Conservation (phyloP, 1,140 invertebrate genomes). For the Magallana angulata region DNA sequence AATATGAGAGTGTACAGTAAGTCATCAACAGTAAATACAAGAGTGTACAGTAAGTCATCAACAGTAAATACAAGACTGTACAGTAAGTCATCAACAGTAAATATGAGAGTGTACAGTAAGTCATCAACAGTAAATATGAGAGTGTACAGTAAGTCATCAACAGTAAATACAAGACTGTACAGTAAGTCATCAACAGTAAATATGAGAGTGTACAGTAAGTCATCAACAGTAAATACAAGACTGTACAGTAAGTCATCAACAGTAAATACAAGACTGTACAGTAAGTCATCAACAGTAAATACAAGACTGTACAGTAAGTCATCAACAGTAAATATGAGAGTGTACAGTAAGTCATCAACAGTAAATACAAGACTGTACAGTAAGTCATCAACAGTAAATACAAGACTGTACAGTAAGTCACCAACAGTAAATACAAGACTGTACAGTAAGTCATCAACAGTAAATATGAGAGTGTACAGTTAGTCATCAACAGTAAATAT, state of each 20-base stretch:
- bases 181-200: slow-evolving; percentile 85
- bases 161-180: slow-evolving; percentile 97
- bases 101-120: too few species aligned
- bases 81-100: too few species aligned
- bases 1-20: too few species aligned
- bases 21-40: too few species aligned
- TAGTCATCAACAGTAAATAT: too few species aligned
- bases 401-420: too few species aligned
- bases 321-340: slow-evolving; percentile 98
- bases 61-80: too few species aligned
- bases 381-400: neutral
- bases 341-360: slow-evolving; percentile 89
- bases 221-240: too few species aligned
- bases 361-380: neutral
- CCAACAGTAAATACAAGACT: slow-evolving; percentile 97
- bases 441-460: slow-evolving; percentile 88
- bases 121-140: too few species aligned
- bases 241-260: slow-evolving; percentile 81
- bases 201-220: neutral
- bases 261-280: slow-evolving; percentile 98
- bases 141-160: slow-evolving; percentile 82
- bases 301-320: too few species aligned
- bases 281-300: slow-evolving; percentile 83
- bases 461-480: too few species aligned
- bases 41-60: too few species aligned